These are phyloP conservation scores for Coenonympha glycerion DNA, from an alignment of 2,888 invertebrate species.

Conservation along the genomic window DNA sequence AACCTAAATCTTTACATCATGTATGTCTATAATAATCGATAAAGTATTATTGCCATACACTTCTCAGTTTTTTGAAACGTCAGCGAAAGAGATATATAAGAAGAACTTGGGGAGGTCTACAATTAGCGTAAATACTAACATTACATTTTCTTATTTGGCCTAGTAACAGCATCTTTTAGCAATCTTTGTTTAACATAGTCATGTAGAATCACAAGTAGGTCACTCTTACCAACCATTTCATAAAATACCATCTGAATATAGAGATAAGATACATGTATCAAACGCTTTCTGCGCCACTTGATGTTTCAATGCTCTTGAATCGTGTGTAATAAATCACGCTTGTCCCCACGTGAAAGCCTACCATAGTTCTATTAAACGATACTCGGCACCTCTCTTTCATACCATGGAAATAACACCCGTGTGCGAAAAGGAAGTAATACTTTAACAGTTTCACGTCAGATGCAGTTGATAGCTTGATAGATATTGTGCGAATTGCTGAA, in stretches of 20 bases:
- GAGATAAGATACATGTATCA: background rate
- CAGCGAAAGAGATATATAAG: too few species aligned
- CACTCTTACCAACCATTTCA: background rate
- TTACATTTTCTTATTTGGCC: too few species aligned
- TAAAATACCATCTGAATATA: background rate
- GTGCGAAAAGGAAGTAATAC: slow-evolving; percentile 16
- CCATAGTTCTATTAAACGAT: slow-evolving; percentile 24
- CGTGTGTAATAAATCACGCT: slow-evolving; percentile 27
- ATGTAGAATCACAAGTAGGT: background rate
- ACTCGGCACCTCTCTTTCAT: slow-evolving; percentile 14
- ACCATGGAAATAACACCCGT: slow-evolving; percentile 9
- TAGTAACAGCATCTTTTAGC: too few species aligned
- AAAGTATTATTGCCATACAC: too few species aligned
- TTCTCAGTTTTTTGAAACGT: too few species aligned
- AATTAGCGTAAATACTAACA: too few species aligned
- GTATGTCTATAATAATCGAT: too few species aligned
- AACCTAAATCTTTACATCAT: too few species aligned
- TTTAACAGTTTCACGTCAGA: slow-evolving; percentile 15
- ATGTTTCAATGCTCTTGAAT: slow-evolving; percentile 25
- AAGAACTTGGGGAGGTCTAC: too few species aligned
- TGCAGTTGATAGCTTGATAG: slow-evolving; percentile 22
- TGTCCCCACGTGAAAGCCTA: slow-evolving; percentile 18
- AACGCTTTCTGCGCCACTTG: slow-evolving; percentile 17
- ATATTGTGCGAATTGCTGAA: slow-evolving; percentile 17
- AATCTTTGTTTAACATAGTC: too few species aligned